Conservation (phyloP, 2,113 vertebrate genomes). For the Hyla sarda region DNA sequence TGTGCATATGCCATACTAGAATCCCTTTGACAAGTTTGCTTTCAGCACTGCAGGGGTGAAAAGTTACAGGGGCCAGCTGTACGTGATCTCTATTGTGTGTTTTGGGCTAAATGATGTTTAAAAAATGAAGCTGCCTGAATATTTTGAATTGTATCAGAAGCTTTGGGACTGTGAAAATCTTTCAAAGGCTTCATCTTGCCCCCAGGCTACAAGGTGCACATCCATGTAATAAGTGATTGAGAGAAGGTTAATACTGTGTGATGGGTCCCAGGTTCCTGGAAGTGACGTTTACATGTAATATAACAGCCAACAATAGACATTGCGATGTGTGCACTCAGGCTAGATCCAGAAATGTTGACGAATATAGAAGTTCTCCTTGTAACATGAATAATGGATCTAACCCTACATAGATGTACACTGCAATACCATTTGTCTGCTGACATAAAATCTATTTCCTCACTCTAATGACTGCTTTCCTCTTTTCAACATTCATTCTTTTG, state of each 20-base stretch:
- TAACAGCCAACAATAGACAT: not conserved
- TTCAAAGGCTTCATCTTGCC: not conserved
- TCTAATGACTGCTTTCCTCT: conserved; percentile 11
- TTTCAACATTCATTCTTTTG: not conserved
- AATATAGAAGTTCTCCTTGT: conserved; percentile 22
- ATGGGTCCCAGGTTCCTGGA: not conserved
- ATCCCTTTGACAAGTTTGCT: not conserved
- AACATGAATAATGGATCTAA: conserved; percentile 39
- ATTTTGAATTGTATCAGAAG: not conserved
- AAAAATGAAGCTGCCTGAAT: not conserved
- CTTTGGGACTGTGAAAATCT: not conserved
- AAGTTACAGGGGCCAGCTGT: not conserved
- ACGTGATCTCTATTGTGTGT: not conserved
- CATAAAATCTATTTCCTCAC: conserved; percentile 29
- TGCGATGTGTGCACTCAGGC: not conserved
- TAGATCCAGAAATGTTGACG: not conserved
- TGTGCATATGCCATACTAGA: too few relatives aligned
- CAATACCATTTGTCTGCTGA: conserved; percentile 32
- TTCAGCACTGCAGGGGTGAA: not conserved
- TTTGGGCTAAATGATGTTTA: not conserved
- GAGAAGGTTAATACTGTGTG: not conserved
- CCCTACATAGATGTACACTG: not conserved
- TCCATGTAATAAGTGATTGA: not conserved
- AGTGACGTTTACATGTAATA: not conserved
- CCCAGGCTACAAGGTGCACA: not conserved